Percentiles rank a stretch among this genome's conserved stretches.
phyloP scores from a whole-genome alignment of 2,113 vertebrate species.

The Charadrius vociferus region DNA sequence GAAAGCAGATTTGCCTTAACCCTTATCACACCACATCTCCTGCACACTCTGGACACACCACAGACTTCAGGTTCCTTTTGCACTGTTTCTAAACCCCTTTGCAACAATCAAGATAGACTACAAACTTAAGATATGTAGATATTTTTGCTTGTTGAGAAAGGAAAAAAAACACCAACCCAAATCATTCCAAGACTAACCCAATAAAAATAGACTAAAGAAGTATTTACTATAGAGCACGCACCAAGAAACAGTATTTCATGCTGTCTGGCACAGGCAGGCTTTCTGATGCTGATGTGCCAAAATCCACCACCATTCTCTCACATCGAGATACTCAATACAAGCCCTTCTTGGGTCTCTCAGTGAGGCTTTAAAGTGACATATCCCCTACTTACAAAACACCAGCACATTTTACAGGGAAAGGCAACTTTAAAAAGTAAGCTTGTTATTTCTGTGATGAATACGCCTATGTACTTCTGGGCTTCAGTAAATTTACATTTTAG shows the following conservation, averaged over 20 bases:
- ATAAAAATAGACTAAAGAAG: background rate
- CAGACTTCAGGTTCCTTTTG: background rate
- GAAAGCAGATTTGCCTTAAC: slow-evolving; percentile 27
- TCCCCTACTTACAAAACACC: background rate
- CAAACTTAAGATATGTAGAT: fast-evolving
- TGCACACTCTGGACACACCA: background rate
- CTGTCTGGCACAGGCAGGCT: background rate
- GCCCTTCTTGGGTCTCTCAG: background rate
- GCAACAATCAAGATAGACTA: background rate
- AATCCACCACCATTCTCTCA: background rate
- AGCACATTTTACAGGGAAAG: background rate
- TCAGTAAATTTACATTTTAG: background rate
- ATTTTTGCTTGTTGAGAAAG: background rate
- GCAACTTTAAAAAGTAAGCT: background rate
- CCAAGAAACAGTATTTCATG: background rate
- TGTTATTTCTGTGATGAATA: background rate
- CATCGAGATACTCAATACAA: background rate
- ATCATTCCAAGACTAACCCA: background rate
- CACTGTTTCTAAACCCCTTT: background rate
- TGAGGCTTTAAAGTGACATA: background rate
- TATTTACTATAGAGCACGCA: background rate
- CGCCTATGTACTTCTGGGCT: background rate
- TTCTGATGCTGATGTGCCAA: background rate
- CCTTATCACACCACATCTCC: background rate
- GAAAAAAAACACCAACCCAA: background rate